These are phyloP conservation scores for Temnothorax ravouxi DNA, from an alignment of 2,888 invertebrate genomes.

Conservation along the genomic window DNA sequence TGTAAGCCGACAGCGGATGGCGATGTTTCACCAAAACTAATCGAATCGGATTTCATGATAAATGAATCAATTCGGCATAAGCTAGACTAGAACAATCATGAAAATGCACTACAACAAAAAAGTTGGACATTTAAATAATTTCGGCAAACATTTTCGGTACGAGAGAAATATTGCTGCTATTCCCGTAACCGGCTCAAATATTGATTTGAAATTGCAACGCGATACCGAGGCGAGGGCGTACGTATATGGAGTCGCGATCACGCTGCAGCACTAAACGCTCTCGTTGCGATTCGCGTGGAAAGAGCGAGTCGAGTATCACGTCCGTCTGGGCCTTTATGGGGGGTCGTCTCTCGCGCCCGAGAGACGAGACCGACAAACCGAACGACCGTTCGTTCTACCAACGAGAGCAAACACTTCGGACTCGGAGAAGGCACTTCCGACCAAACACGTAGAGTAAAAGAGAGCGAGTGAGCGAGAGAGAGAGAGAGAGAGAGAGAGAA, in stretches of 20 bases:
- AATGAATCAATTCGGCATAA: constrained; percentile 17
- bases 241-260: constrained; percentile 27
- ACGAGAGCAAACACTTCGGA: constrained; percentile 73
- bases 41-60: constrained; percentile 25
- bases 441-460: constrained; percentile 64
- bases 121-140: constrained; percentile 1
- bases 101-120: not conserved
- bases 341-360: constrained; percentile 45
- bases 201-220: constrained; percentile 34
- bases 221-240: constrained; percentile 9
- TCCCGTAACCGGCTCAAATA: constrained; percentile 25
- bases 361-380: constrained; percentile 58
- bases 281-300: constrained; percentile 57
- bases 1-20: constrained; percentile 1
- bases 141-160: not conserved
- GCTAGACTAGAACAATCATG: not conserved
- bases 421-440: constrained; percentile 61
- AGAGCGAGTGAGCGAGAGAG: not conserved
- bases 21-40: constrained; percentile 32
- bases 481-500: not conserved
- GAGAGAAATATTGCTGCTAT: not conserved
- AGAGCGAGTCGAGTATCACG: constrained; percentile 59
- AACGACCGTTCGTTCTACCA: constrained; percentile 61
- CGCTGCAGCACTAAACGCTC: constrained; percentile 25
- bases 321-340: constrained; percentile 59